Evolutionary conservation across 1,140 invertebrate species (phyloP).

Genomic region (Drosophila bipectinata): DNA sequence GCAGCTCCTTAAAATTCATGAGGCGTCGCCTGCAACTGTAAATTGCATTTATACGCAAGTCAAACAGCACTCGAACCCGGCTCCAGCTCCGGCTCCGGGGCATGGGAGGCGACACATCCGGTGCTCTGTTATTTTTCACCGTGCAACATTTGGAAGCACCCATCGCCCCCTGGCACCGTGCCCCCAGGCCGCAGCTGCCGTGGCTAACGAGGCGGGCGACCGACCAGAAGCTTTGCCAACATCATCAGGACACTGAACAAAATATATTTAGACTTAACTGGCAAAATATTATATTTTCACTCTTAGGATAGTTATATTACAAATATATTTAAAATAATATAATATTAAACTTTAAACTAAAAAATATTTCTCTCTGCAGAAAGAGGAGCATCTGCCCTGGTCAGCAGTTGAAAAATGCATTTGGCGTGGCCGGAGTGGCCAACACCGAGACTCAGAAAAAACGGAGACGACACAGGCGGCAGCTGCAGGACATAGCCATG

Average conservation of each 20-base stretch:
- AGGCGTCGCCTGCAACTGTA: slow-evolving; percentile 76
- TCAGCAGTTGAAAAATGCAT: slow-evolving; percentile 60
- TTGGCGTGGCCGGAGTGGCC: slow-evolving; percentile 33
- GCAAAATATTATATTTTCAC: not conserved
- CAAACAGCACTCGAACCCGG: slow-evolving; percentile 67
- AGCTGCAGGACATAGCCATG: slow-evolving; percentile 27
- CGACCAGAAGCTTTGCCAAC: slow-evolving; percentile 13
- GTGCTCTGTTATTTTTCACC: slow-evolving; percentile 57
- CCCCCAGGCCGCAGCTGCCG: slow-evolving; percentile 21
- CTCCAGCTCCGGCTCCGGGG: not conserved
- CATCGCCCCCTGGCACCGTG: slow-evolving; percentile 5
- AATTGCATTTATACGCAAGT: slow-evolving; percentile 79
- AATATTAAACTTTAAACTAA: not conserved
- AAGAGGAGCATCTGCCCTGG: slow-evolving; percentile 19
- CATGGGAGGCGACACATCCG: slow-evolving; percentile 15
- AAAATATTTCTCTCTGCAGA: not conserved
- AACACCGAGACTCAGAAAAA: slow-evolving; percentile 24
- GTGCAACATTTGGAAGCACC: slow-evolving; percentile 39
- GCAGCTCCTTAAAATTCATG: slow-evolving; percentile 77
- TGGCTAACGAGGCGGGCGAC: slow-evolving; percentile 44
- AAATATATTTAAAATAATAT: not conserved
- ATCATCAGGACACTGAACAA: slow-evolving; percentile 17
- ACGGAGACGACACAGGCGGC: slow-evolving; percentile 17
- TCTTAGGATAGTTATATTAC: too few relatives aligned
- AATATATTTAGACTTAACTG: not conserved